Percentiles rank a stretch among this genome's conserved stretches.
phyloP scores from a whole-genome alignment of 2,888 invertebrate genomes.

The Carabus problematicus region DNA sequence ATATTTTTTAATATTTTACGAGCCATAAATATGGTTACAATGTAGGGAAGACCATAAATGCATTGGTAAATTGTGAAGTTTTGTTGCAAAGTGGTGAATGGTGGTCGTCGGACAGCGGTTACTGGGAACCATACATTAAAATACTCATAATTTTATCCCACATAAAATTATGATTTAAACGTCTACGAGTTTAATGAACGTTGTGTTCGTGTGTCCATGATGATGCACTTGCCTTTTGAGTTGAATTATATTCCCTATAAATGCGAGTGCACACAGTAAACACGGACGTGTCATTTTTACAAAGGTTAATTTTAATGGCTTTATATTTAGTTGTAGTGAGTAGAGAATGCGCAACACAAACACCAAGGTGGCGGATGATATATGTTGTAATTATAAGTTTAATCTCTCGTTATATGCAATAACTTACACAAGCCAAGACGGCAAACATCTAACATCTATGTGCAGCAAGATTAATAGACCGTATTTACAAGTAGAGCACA shows the following conservation, averaged over 20 bases:
- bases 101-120: background rate
- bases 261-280: conserved; percentile 12
- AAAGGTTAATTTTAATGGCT: conserved; percentile 23
- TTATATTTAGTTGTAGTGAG: conserved; percentile 17
- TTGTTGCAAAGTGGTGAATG: too few relatives aligned
- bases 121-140: too few relatives aligned
- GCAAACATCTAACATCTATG: too few relatives aligned
- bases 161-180: conserved; percentile 21
- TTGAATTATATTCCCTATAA: conserved; percentile 12
- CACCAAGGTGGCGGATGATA: background rate
- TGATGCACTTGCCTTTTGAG: background rate
- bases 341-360: background rate
- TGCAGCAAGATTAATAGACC: too few relatives aligned
- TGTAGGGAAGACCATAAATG: background rate
- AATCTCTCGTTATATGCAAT: conserved; percentile 1
- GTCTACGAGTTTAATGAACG: background rate
- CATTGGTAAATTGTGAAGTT: too few relatives aligned
- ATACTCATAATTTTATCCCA: background rate
- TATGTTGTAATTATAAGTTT: conserved; percentile 17
- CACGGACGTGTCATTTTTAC: conserved; percentile 10
- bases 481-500: too few relatives aligned
- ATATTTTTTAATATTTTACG: conserved; percentile 12
- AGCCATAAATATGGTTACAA: conserved; percentile 14
- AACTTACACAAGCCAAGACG: too few relatives aligned
- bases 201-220: background rate